phyloP scores from a whole-genome alignment of 2,797 vertebrate genomes.

The Falco berigora region DNA sequence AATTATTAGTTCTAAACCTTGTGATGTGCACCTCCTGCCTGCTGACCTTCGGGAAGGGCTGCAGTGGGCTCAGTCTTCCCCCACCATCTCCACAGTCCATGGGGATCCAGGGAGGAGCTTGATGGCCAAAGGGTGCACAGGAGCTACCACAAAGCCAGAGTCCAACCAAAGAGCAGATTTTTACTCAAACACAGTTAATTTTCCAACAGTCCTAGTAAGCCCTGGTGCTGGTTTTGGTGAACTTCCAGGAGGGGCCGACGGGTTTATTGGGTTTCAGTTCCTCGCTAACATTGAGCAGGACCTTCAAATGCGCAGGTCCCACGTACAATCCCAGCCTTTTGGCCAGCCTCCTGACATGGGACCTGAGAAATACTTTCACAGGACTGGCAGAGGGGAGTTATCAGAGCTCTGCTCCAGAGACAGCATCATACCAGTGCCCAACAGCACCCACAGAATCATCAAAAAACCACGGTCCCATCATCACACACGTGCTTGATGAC shows the following conservation, averaged over 20 bases:
- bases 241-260: not conserved
- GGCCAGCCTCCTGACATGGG: rapidly evolving
- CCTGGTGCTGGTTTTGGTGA: not conserved
- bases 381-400: not conserved
- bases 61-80: not conserved
- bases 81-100: not conserved
- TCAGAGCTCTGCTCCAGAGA: not conserved
- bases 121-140: not conserved
- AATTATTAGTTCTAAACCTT: not conserved
- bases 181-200: rapidly evolving
- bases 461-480: not conserved
- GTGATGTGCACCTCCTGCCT: not conserved
- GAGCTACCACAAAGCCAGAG: not conserved
- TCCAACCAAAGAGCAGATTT: not conserved
- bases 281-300: not conserved
- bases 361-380: not conserved
- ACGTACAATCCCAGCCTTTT: rapidly evolving
- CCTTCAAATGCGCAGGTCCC: not conserved
- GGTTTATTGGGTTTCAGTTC: not conserved
- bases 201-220: not conserved
- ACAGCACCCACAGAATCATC: not conserved
- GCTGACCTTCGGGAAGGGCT: not conserved
- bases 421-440: not conserved
- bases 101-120: not conserved
- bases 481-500: rapidly evolving